These are phyloP conservation scores for Venusia cambrica DNA, from an alignment of 2,888 invertebrate species.

Conservation along the genomic window DNA sequence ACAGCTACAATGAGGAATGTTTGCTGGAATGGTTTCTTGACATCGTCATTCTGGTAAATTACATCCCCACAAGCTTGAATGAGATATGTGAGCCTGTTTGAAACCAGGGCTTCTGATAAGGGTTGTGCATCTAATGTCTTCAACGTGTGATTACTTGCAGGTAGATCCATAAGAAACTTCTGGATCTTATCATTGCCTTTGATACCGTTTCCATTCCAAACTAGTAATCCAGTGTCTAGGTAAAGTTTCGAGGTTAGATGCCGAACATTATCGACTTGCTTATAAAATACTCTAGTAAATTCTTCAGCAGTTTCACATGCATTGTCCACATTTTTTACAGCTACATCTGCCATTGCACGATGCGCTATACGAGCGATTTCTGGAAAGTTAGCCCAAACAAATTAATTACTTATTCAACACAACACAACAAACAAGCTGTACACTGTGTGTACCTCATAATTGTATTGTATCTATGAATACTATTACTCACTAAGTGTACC, in stretches of 20 bases:
- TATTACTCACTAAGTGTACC: no score
- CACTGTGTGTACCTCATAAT: no score
- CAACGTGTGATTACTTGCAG: slow-evolving; percentile 88
- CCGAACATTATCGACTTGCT: slow-evolving; percentile 91
- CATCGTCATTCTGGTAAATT: slow-evolving; percentile 82
- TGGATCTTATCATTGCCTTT: slow-evolving; percentile 91
- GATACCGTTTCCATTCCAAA: slow-evolving; percentile 96
- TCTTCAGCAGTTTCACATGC: slow-evolving; percentile 93
- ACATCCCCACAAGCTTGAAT: slow-evolving; percentile 93
- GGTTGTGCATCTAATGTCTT: slow-evolving; percentile 94
- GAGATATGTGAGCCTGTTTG: slow-evolving; percentile 89
- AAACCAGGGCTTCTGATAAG: slow-evolving; percentile 87
- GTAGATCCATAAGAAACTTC: slow-evolving; percentile 92
- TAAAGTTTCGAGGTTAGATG: slow-evolving; percentile 91
- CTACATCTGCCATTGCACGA: slow-evolving; percentile 70
- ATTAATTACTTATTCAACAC: no score
- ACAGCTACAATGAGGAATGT: slow-evolving; percentile 93
- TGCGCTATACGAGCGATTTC: neutral
- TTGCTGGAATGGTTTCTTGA: slow-evolving; percentile 88
- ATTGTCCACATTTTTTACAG: slow-evolving; percentile 86
- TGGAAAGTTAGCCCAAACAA: no score
- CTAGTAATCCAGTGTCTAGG: slow-evolving; percentile 89
- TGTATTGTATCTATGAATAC: no score
- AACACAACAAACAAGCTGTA: no score
- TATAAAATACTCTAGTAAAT: slow-evolving; percentile 94